Evolutionary conservation across 2,888 invertebrate genomes (phyloP), one percentile per base, ranked within the genome.

Genomic region (Sarcophaga carnaria): DNA sequence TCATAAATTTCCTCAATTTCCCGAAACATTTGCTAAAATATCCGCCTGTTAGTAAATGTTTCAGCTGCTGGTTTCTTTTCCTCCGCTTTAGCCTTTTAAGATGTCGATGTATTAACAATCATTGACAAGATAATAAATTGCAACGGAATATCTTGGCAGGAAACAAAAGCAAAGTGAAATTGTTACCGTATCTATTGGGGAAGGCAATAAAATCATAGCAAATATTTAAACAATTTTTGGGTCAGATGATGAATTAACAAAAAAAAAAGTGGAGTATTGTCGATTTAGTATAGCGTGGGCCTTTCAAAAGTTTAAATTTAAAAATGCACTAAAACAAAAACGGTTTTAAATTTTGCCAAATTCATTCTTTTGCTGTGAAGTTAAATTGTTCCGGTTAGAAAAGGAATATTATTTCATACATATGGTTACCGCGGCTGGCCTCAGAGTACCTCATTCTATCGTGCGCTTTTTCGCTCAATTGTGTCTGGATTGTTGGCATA

Each of bases 1-100:
- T 79, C 63, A 84, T 84, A 87, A 84, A 84, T 84, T 87, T 84
- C 72, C 84, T 76, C 84, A 82, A 84, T 87, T 87, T 87, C 79
- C 86, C 71, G 37, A 72, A 82, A 84, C 84, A 84, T 76, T 54
- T 75, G 67, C 62, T 47, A 82, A 82, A 87, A 79, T 81, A 78
- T 81, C 78, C 83, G 80, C 81, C 79, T 62, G 66, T 63, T 45
- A 62, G 63, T 60, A 70, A 76, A 75, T 71, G 66, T 79, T 76
- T 78, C 54, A 64, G 45, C 37, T 67, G 45, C 0, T 71, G 3
- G 5, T n/a, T 47, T 62, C n/a, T 63, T 45, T 63, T 49, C 62
- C 17, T 22, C 5, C 27, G 14, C 37, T 17, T 70, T 74, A 14
- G 69, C 62, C n/a, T 47, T 60, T 81, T 66, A 47, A 45, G 45